Conservation (phyloP, 1,140 invertebrate species). For the Sipha flava region DNA sequence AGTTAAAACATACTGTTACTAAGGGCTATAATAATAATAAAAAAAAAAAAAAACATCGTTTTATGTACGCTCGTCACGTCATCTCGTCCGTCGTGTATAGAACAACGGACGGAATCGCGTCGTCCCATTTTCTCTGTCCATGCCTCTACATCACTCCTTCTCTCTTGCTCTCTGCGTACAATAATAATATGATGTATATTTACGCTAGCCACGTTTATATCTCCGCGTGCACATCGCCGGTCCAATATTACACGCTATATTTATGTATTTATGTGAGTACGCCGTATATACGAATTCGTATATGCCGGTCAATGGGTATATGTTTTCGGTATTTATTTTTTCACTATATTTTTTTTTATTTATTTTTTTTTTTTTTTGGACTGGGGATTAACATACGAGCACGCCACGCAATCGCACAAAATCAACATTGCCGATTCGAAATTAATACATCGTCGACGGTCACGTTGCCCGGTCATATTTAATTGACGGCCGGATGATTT, state of each 20-base stretch:
- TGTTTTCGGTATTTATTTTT: background rate
- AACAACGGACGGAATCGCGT: background rate
- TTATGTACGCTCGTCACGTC: constrained; percentile 20
- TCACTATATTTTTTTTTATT: background rate
- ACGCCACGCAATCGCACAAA: background rate
- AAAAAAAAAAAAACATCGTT: background rate
- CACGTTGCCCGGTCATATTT: background rate
- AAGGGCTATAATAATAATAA: background rate
- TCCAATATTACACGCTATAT: too few relatives aligned
- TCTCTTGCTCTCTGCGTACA: background rate
- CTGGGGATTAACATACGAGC: background rate
- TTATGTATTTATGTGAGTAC: too few relatives aligned
- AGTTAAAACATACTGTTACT: constrained; percentile 5
- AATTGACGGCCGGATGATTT: constrained; percentile 24
- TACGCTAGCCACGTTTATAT: background rate
- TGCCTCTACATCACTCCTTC: too few relatives aligned
- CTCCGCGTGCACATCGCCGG: too few relatives aligned
- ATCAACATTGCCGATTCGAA: background rate
- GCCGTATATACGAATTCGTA: too few relatives aligned
- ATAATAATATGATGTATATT: background rate
- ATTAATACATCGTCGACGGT: background rate
- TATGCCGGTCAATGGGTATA: background rate
- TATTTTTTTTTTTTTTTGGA: too few relatives aligned
- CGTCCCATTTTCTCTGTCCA: background rate
- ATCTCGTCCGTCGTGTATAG: background rate